Evolutionary conservation across 2,888 invertebrate genomes (phyloP).

Genomic region (Andrena hattorfiana): DNA sequence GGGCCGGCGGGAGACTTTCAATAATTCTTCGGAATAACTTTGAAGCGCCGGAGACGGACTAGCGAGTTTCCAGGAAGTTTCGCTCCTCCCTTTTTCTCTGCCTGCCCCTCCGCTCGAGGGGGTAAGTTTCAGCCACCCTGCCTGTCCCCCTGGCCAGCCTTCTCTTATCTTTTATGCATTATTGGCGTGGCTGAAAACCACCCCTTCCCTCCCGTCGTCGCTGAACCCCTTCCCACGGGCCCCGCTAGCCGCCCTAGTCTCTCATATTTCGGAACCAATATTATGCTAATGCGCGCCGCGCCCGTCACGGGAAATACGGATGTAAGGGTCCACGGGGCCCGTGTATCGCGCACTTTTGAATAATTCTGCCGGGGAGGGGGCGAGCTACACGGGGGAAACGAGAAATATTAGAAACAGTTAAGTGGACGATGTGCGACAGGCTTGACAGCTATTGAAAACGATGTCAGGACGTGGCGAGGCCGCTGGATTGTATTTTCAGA

Average conservation of each 20-base stretch:
- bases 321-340: slow-evolving; percentile 28
- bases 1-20: slow-evolving; percentile 75
- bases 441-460: not conserved
- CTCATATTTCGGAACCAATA: slow-evolving; percentile 80
- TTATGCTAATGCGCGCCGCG: slow-evolving; percentile 77
- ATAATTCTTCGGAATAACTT: slow-evolving; percentile 81
- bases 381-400: not conserved
- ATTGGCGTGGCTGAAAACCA: slow-evolving; percentile 68
- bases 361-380: slow-evolving; percentile 51
- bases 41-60: slow-evolving; percentile 67
- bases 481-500: slow-evolving; percentile 1
- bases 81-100: slow-evolving; percentile 37
- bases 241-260: slow-evolving; percentile 65
- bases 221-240: slow-evolving; percentile 2
- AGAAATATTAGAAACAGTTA: slow-evolving; percentile 41
- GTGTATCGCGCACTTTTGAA: slow-evolving; percentile 58
- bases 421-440: not conserved
- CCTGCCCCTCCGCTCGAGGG: slow-evolving; percentile 37
- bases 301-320: slow-evolving; percentile 54
- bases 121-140: slow-evolving; percentile 64
- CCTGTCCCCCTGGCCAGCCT: slow-evolving; percentile 64
- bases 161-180: slow-evolving; percentile 82
- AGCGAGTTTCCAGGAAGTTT: slow-evolving; percentile 69
- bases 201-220: slow-evolving; percentile 22
- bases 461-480: not conserved